A percentile compares a stretch with the other conserved stretches of the same genome.
Conservation (phyloP, 2,888 invertebrate genomes). For the Pseudoips prasinana region DNA sequence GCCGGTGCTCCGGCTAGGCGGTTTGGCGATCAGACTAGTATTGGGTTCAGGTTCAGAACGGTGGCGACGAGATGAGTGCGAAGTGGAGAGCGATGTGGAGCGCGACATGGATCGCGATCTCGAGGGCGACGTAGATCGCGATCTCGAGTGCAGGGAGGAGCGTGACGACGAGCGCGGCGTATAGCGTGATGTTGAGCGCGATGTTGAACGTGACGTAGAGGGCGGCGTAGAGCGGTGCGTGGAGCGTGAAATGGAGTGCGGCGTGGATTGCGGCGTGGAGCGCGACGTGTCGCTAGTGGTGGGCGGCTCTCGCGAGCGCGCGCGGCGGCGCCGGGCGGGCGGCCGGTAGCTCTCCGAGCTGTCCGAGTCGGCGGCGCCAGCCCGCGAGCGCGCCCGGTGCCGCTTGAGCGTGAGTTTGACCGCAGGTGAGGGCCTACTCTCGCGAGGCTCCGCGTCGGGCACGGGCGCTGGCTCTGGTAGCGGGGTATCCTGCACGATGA, state of each 20-base stretch:
- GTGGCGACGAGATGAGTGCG: conserved; percentile 9
- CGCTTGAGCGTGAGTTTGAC: conserved; percentile 54
- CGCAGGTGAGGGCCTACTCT: too few relatives aligned
- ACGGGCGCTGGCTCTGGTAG: too few relatives aligned
- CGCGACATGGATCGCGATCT: conserved; percentile 13
- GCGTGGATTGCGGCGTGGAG: conserved; percentile 24
- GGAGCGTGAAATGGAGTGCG: conserved; percentile 4
- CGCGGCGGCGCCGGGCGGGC: conserved; percentile 30
- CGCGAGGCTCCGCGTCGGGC: too few relatives aligned
- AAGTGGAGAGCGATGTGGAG: conserved; percentile 23
- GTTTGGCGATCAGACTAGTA: too few relatives aligned
- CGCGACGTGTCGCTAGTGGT: conserved; percentile 13
- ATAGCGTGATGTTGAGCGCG: conserved; percentile 20
- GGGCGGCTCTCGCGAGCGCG: conserved; percentile 11
- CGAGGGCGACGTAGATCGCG: conserved; percentile 22
- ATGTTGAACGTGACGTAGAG: background rate
- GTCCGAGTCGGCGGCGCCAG: conserved; percentile 30
- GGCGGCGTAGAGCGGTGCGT: conserved; percentile 8
- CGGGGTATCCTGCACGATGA: conserved; percentile 57
- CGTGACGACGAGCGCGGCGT: conserved; percentile 20
- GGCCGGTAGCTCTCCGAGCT: conserved; percentile 43
- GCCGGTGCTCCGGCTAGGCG: conserved; percentile 1
- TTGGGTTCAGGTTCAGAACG: background rate
- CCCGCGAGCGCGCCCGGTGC: conserved; percentile 19
- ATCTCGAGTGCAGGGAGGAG: conserved; percentile 2